Evolutionary conservation across 2,797 vertebrate species (phyloP).

Genomic region (Pangasius sanitwongsei): DNA sequence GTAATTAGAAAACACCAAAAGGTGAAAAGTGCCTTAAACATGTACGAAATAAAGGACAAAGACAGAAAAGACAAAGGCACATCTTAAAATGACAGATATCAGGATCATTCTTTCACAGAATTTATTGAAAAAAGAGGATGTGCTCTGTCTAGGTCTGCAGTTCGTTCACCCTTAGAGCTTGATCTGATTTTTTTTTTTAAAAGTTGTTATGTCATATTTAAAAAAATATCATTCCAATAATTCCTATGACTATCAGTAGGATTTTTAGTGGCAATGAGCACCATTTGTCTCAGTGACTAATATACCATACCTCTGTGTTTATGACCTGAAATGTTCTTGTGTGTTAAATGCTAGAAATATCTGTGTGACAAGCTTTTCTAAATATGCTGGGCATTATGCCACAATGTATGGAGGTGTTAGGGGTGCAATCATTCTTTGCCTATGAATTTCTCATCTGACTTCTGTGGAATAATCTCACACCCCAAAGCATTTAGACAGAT

Average conservation of each 20-base stretch:
- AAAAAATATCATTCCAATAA: not conserved
- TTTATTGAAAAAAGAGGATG: not conserved
- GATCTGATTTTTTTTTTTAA: not conserved
- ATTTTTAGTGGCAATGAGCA: slow-evolving; percentile 15
- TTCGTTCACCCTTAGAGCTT: not conserved
- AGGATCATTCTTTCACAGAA: not conserved
- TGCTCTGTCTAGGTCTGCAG: not conserved
- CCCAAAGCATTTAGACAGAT: not conserved
- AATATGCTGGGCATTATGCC: slow-evolving; percentile 32
- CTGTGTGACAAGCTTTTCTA: slow-evolving; percentile 17
- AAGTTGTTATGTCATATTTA: not conserved
- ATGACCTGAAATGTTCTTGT: slow-evolving; percentile 10
- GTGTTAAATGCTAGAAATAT: slow-evolving; percentile 16
- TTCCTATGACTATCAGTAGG: not conserved
- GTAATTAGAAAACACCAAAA: not conserved
- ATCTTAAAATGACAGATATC: not conserved
- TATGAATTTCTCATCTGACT: slow-evolving; percentile 20
- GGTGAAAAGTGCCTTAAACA: not conserved
- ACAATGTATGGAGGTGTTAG: slow-evolving; percentile 15
- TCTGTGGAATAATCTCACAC: not conserved
- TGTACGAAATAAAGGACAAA: not conserved
- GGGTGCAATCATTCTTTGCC: slow-evolving; percentile 13
- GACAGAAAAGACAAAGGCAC: not conserved
- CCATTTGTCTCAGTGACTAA: slow-evolving; percentile 14
- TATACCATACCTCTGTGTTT: slow-evolving; percentile 18